Base-by-base conservation (phyloP, 2,797 vertebrate species). In the Poecilia gillii region DNA sequence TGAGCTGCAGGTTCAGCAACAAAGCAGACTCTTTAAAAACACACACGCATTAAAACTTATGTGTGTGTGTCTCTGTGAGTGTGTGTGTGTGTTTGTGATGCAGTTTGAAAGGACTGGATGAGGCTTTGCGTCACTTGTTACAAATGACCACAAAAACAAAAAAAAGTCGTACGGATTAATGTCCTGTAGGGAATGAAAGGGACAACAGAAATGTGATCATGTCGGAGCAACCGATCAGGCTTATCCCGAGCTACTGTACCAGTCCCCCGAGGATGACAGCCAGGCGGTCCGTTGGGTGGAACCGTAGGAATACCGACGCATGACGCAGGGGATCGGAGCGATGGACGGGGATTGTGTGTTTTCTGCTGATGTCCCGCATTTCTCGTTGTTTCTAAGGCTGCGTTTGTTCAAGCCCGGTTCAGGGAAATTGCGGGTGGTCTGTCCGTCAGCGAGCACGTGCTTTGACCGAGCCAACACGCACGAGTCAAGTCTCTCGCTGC, bases 321-420 rank as follows among this genome's bases (percentile, higher is more conserved):
- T 93, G 90, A 93, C 88, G 92, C 90, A 92, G 85, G 88, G 88
- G 80, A 88, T 90, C 88, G 78, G 84, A 81, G 73, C 31, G 82
- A 45, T 83, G 85, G 83, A 89, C 80, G 85, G 84, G 84, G 79
- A 84, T 86, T 78, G 79, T 80, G 51, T 90, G 86, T 39, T 53
- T 43, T 87, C 47, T 84, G 81, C 73, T 84, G 55, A 59, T 79
- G 72, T 31, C 33, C 33, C 55, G 49, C 74, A n/a, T 46, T 79
- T 75, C 33, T 45, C 41, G 11, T 45, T 49, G 28, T 57, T 66
- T 45, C 23, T 66, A 28, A 59, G 18, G 53, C 33, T 33, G 6
- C 13, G 70, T 57, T 77, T 73, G 28, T 14, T 75, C 4, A 71
- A 59, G 28, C 11, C 41, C 28, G 73, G 33, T 51, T 23, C 31